These are phyloP conservation scores for Danio jaintianensis DNA, from an alignment of 2,797 vertebrate genomes.

Conservation along the genomic window DNA sequence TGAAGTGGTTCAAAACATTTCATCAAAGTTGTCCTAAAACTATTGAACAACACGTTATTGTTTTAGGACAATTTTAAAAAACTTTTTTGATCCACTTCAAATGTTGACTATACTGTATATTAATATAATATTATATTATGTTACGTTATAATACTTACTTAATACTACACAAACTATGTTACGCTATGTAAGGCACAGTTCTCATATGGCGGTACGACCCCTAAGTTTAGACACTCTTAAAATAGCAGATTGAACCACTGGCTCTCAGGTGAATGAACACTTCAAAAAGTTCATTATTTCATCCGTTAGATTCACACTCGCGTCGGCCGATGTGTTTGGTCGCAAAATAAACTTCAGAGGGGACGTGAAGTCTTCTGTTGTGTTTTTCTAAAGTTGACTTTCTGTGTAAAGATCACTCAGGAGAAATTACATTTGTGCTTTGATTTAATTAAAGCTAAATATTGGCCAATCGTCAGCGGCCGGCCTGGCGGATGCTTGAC, in stretches of 20 bases:
- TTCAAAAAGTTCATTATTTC: constrained; percentile 35
- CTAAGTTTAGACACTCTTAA: constrained; percentile 1
- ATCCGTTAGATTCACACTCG: constrained; percentile 7
- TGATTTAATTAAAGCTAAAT: constrained; percentile 88
- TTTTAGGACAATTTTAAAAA: too few relatives aligned
- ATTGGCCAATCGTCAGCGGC: constrained; percentile 82
- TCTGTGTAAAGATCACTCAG: constrained; percentile 76
- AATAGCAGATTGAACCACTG: neutral
- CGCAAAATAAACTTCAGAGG: constrained; percentile 14
- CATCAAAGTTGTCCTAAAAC: too few relatives aligned
- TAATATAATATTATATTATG: too few relatives aligned
- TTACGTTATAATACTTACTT: too few relatives aligned
- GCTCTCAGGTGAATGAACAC: constrained; percentile 32
- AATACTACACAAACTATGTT: too few relatives aligned
- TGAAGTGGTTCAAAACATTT: too few relatives aligned
- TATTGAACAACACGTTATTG: too few relatives aligned
- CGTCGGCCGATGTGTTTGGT: neutral
- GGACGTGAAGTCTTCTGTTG: constrained; percentile 67
- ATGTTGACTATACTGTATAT: too few relatives aligned
- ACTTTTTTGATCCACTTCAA: too few relatives aligned
- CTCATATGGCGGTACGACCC: neutral
- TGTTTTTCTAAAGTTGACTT: constrained; percentile 73
- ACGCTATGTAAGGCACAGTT: neutral
- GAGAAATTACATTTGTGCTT: constrained; percentile 86
- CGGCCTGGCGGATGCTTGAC: constrained; percentile 80